Base-by-base conservation (phyloP, 2,888 invertebrate genomes). In the Synergus itoensis region DNA sequence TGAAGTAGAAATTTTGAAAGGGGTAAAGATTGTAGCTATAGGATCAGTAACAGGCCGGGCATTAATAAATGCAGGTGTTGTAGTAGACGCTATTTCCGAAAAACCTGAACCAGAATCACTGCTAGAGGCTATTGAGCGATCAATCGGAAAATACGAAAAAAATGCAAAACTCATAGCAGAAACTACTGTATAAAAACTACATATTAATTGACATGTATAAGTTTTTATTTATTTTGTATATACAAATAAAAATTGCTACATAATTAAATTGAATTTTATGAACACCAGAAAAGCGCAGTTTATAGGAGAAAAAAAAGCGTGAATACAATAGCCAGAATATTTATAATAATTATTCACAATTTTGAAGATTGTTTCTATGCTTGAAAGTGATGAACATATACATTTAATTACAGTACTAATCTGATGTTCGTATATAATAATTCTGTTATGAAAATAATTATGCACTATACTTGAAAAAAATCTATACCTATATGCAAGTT, bases 41-140 rank as follows among this genome's bases (percentile, higher is more conserved):
- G 92, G 92, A 28, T 90, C 91, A 40, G 87, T 89, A 11, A 92
- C 92, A 12, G 86, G 84, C 63, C 85, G 90, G 76, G 89, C 90
- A 63, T 81, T 92, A 41, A 57, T 80, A 36, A 82, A 88, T 77
- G 81, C 84, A 69, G 87, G 88, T 67, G 80, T 89, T 41, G 53
- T 77, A 43, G 85, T 88, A 75, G 83, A 84, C 69, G 91, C 89
- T 1, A 87, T 86, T 60, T 87, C 91, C 4, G 82, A 81, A 8
- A 92, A 91, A 83, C 92, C 92, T 60, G 89, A 91, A 78, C 90
- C 92, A 18, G 41, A 69, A 36, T 84, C 90, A 43, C 84, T 92
- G 16, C 79, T 88, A 63, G 76, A 85, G 80, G 87, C 90, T 4
- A 88, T 92, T 64, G 12, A 77, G 53, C 21, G 41, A 60, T 57